Percentiles rank a stretch among this genome's conserved stretches.
Evolutionary conservation across 1,140 invertebrate genomes (phyloP).

Genomic region (Venturia canescens): DNA sequence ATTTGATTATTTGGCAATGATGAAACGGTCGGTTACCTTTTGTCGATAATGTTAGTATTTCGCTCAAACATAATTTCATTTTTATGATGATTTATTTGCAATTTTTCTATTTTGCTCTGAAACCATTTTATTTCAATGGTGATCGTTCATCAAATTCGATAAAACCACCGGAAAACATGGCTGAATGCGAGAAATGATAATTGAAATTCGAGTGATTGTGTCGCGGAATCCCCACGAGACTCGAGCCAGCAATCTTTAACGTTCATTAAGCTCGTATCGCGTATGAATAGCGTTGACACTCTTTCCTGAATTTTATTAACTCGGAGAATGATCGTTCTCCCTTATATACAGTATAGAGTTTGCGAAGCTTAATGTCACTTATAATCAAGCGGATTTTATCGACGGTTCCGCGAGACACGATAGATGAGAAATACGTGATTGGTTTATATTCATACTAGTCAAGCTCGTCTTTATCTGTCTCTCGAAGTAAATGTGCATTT

Average conservation of each 20-base stretch:
- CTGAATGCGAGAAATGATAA: background rate
- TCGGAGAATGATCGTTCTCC: background rate
- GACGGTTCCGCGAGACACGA: background rate
- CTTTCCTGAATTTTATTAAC: slow-evolving; percentile 29
- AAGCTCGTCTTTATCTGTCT: background rate
- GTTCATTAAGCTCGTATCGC: background rate
- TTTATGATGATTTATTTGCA: too few relatives aligned
- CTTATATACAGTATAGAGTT: background rate
- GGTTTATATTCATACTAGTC: slow-evolving; percentile 21
- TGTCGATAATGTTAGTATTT: too few relatives aligned
- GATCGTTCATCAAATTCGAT: background rate
- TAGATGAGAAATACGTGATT: slow-evolving; percentile 32
- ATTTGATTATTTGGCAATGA: too few relatives aligned
- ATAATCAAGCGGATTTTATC: slow-evolving; percentile 19
- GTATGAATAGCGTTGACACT: slow-evolving; percentile 20
- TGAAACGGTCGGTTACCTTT: too few relatives aligned
- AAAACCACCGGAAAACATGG: background rate
- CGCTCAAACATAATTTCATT: too few relatives aligned
- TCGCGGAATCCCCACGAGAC: too few relatives aligned
- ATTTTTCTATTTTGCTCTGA: too few relatives aligned
- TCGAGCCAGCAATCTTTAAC: background rate
- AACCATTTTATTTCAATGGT: too few relatives aligned
- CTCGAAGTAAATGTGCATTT: background rate
- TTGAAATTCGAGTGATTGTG: background rate
- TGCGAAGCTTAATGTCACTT: slow-evolving; percentile 3